Base-by-base conservation (phyloP, 1,140 invertebrate species). In the Calycopis cecrops region DNA sequence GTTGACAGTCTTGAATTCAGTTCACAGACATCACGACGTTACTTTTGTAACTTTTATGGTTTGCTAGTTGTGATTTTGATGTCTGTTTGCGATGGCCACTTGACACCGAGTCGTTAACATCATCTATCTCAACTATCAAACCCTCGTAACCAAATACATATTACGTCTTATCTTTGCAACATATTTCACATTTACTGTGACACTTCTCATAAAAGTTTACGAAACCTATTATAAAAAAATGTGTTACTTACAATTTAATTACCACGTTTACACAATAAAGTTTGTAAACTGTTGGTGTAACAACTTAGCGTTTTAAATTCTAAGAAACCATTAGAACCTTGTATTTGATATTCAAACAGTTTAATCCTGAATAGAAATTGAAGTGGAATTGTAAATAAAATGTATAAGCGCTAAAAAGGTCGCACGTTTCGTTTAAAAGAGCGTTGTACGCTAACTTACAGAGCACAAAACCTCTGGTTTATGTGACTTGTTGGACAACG, bases 11-110 rank as follows among this genome's bases (percentile, higher is more conserved):
- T n/a, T n/a, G n/a, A n/a, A 28, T 3, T 6, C 21, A 28, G 2
- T 28, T 28, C 21, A 28, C 21, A 28, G 21, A 28, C 21, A 6
- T 28, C 21, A 8, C 14, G 12, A 44, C 14, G 9, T 44, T 16
- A 17, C 14, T 9, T 44, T 44, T 44, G 40, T 44, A 16, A 44
- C 8, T 7, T 44, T 44, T 17, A 44, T 17, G 17, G 4, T 9
- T 14, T 6, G 38, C 40, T 44, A 44, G 14, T 44, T 17, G 40
- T 44, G 40, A 44, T 12, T 44, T 44, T 44, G 40, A 44, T 44
- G n/a, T 44, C 40, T 44, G 17, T 44, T 44, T 44, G 40, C 40
- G 12, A 16, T 17, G 21, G 21, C 35, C 16, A 44, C 40, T 44
- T 44, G 17, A 14, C 40, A 44, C 14, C 40, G 9, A 17, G 40